Conservation (phyloP, 2,113 vertebrate genomes). For the Halcyon senegalensis region DNA sequence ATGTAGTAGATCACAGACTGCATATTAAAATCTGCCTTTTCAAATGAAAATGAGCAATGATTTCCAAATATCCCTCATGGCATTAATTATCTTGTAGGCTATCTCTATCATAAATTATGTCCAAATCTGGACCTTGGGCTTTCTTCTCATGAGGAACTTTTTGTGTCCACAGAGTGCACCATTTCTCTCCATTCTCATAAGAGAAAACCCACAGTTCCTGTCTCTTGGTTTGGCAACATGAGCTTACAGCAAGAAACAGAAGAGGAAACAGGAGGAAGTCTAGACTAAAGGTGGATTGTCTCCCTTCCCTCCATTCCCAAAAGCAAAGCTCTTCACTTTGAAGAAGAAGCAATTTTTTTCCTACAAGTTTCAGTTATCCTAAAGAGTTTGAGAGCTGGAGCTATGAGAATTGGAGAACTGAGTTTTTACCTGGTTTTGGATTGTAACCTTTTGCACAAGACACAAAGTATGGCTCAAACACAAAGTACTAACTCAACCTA, state of each 20-base stretch:
- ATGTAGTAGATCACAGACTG: not conserved
- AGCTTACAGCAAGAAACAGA: not conserved
- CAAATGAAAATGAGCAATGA: not conserved
- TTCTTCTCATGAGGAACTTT: not conserved
- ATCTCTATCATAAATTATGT: not conserved
- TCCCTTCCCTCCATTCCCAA: rapidly evolving
- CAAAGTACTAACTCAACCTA: not conserved
- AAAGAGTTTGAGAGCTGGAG: not conserved
- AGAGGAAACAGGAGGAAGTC: not conserved
- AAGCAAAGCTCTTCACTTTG: not conserved
- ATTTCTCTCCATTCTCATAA: not conserved
- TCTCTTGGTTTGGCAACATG: not conserved
- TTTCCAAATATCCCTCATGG: not conserved
- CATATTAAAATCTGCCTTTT: not conserved
- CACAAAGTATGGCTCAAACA: not conserved
- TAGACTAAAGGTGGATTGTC: not conserved
- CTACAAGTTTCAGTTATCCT: not conserved
- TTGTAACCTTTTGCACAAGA: not conserved
- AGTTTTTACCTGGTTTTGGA: not conserved
- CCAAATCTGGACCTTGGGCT: not conserved
- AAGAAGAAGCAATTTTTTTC: not conserved
- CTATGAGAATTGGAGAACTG: not conserved
- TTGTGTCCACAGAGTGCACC: not conserved
- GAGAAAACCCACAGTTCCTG: not conserved
- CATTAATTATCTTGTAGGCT: not conserved